Evolutionary conservation across 2,113 vertebrate genomes (phyloP).

Genomic region (Dryoscopus gambensis): DNA sequence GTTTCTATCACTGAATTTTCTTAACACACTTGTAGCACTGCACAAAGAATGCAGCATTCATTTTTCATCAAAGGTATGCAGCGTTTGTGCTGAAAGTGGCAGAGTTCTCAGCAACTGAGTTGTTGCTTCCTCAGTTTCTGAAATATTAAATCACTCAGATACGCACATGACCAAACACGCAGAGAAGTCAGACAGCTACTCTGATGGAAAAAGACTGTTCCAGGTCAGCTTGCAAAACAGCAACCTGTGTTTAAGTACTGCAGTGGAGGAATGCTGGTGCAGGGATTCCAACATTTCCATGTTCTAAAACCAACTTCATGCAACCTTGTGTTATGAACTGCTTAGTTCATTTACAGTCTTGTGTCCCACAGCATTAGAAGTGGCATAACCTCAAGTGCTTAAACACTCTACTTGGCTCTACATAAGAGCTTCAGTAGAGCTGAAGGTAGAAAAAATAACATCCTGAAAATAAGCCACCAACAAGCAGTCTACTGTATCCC

Average conservation of each 20-base stretch:
- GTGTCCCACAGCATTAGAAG: not conserved
- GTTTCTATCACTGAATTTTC: not conserved
- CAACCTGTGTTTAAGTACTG: not conserved
- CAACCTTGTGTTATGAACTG: not conserved
- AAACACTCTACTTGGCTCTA: not conserved
- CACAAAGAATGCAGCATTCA: not conserved
- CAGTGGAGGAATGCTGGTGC: not conserved
- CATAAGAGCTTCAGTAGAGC: not conserved
- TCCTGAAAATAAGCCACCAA: not conserved
- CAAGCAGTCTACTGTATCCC: not conserved
- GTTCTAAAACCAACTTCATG: not conserved
- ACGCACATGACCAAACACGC: rapidly evolving
- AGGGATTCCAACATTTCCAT: not conserved
- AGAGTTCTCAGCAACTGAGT: not conserved
- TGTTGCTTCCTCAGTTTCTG: not conserved
- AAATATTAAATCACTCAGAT: not conserved
- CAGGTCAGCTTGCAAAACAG: conserved; percentile 20
- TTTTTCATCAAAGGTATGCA: conserved; percentile 31
- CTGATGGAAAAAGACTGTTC: conserved; percentile 38
- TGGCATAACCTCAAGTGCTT: not conserved
- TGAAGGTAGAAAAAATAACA: not conserved
- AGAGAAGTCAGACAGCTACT: not conserved
- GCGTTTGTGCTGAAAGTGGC: not conserved
- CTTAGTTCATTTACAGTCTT: not conserved
- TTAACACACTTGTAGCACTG: not conserved